A percentile compares a stretch with the other conserved stretches of the same genome.
These are phyloP conservation scores for Brenthis hecate DNA, from an alignment of 2,888 invertebrate genomes.

Conservation along the genomic window DNA sequence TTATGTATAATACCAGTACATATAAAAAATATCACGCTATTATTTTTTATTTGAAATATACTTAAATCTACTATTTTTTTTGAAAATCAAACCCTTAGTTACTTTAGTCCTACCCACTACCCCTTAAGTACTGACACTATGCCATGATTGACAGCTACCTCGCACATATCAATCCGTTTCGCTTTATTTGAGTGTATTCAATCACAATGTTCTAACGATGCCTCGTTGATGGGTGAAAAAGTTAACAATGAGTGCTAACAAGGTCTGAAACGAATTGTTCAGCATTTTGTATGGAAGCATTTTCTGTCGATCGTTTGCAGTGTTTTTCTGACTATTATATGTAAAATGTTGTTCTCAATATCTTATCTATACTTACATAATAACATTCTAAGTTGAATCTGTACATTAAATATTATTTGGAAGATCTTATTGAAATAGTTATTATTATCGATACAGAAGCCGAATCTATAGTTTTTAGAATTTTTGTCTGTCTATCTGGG, in stretches of 20 bases:
- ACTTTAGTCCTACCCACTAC: neutral
- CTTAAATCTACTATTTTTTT: no score
- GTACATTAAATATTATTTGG: no score
- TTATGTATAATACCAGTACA: no score
- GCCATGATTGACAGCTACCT: neutral
- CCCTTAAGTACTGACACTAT: neutral
- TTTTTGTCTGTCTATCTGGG: no score
- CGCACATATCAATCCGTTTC: slow-evolving; percentile 2
- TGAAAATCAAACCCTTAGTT: no score
- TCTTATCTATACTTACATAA: neutral
- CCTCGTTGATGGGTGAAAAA: slow-evolving; percentile 29
- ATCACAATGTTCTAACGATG: slow-evolving; percentile 33
- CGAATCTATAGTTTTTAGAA: no score
- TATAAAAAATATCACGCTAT: no score
- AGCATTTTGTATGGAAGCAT: slow-evolving; percentile 3
- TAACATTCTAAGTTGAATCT: no score
- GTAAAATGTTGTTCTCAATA: neutral
- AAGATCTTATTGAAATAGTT: no score
- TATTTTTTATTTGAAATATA: no score
- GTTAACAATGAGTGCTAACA: slow-evolving; percentile 35
- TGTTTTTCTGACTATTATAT: neutral
- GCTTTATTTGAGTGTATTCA: slow-evolving; percentile 27
- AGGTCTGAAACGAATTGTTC: slow-evolving; percentile 32
- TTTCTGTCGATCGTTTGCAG: slow-evolving; percentile 7
- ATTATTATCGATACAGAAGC: no score